Evolutionary conservation across 2,888 invertebrate species (phyloP).

Genomic region (Caenorhabditis plicata): DNA sequence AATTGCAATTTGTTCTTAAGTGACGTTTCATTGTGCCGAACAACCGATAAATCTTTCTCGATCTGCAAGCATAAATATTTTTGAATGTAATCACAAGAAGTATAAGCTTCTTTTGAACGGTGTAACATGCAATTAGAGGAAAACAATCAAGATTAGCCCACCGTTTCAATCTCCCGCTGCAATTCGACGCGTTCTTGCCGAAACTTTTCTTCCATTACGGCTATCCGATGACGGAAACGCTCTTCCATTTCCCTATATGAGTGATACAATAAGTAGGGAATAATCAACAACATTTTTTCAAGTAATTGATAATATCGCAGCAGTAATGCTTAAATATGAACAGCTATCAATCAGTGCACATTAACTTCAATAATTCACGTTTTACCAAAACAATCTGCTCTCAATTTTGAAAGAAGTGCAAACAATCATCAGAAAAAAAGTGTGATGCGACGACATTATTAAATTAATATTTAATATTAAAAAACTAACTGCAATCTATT

Average conservation of each 20-base stretch:
- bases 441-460: too few relatives aligned
- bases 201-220: conserved; percentile 47
- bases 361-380: too few relatives aligned
- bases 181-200: conserved; percentile 41
- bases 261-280: too few relatives aligned
- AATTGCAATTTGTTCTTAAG: conserved; percentile 42
- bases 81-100: conserved; percentile 3
- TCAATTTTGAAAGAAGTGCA: too few relatives aligned
- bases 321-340: too few relatives aligned
- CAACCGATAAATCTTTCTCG: conserved; percentile 46
- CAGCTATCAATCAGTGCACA: too few relatives aligned
- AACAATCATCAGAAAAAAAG: too few relatives aligned
- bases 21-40: conserved; percentile 44
- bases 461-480: conserved; percentile 6
- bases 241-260: conserved; percentile 52
- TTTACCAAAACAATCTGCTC: too few relatives aligned
- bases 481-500: conserved; percentile 34
- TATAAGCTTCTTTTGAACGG: background rate
- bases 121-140: background rate
- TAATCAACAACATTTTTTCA: too few relatives aligned
- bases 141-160: conserved; percentile 5
- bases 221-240: conserved; percentile 37
- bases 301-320: too few relatives aligned
- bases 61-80: conserved; percentile 4
- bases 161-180: conserved; percentile 47